Evolutionary conservation across 2,888 invertebrate genomes (phyloP).

Genomic region (Glaucopsyche alexis): DNA sequence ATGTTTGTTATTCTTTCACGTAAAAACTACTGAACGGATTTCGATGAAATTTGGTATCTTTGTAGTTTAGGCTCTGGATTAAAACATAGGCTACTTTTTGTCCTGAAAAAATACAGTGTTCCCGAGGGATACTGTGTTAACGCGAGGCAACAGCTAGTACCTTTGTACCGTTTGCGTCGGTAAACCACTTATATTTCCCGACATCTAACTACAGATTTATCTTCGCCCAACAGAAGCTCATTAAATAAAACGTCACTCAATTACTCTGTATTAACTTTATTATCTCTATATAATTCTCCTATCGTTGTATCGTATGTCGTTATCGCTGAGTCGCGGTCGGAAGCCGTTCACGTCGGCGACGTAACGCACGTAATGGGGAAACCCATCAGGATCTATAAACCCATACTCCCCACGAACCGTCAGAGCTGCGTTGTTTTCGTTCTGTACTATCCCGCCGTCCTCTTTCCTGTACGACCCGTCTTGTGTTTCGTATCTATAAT

Average conservation of each 20-base stretch:
- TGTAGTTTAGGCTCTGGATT: no score
- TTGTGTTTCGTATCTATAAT: constrained; percentile 65
- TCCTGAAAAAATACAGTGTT: no score
- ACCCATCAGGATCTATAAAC: constrained; percentile 76
- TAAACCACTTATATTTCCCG: no score
- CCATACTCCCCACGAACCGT: constrained; percentile 73
- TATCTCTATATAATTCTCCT: constrained; percentile 55
- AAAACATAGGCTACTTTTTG: no score
- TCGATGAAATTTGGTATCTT: no score
- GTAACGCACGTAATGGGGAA: constrained; percentile 63
- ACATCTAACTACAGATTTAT: not conserved
- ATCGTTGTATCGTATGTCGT: constrained; percentile 64
- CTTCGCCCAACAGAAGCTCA: not conserved
- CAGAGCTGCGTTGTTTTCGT: constrained; percentile 45
- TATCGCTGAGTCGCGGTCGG: constrained; percentile 50
- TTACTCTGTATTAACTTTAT: constrained; percentile 24
- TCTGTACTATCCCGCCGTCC: constrained; percentile 59
- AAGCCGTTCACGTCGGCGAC: constrained; percentile 82
- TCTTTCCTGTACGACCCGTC: constrained; percentile 77
- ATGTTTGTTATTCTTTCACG: no score
- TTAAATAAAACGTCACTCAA: not conserved
- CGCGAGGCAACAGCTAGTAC: no score
- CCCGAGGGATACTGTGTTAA: no score
- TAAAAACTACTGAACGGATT: no score
- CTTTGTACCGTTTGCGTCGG: no score